Percentiles rank a stretch among this genome's conserved stretches.
These are phyloP conservation scores for Trogon surrucura DNA, from an alignment of 2,113 vertebrate species.

Conservation along the genomic window DNA sequence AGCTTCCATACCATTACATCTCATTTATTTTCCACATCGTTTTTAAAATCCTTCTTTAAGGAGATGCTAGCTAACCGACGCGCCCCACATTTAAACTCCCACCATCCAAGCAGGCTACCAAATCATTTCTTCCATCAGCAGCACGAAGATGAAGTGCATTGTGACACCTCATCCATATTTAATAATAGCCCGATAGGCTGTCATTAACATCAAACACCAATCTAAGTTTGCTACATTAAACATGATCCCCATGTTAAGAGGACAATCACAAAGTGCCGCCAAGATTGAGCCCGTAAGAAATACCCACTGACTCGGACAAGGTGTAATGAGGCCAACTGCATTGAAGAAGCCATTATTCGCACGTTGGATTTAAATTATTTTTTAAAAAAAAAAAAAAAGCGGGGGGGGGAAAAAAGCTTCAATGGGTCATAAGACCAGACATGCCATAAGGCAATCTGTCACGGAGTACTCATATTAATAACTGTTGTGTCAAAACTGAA, in stretches of 20 bases:
- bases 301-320: conserved; percentile 23
- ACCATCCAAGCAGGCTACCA: conserved; percentile 7
- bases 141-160: conserved; percentile 14
- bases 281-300: conserved; percentile 33
- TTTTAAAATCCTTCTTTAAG: neutral
- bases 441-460: conserved; percentile 67
- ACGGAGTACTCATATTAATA: conserved; percentile 62
- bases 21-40: neutral
- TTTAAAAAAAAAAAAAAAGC: neutral
- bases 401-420: neutral
- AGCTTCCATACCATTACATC: neutral
- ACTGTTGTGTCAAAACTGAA: conserved; percentile 63
- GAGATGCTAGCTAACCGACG: neutral
- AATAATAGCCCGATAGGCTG: conserved; percentile 66
- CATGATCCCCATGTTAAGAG: conserved; percentile 61
- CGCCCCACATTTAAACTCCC: neutral
- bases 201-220: conserved; percentile 72
- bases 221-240: conserved; percentile 70
- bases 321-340: conserved; percentile 43
- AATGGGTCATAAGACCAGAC: conserved; percentile 43
- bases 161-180: conserved; percentile 73
- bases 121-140: conserved; percentile 36
- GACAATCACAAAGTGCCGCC: conserved; percentile 54
- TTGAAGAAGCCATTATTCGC: conserved; percentile 9
- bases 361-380: neutral